Percentiles rank a stretch among this genome's conserved stretches.
Evolutionary conservation across 2,797 vertebrate species (phyloP).

Genomic region (Tolypeutes matacus): DNA sequence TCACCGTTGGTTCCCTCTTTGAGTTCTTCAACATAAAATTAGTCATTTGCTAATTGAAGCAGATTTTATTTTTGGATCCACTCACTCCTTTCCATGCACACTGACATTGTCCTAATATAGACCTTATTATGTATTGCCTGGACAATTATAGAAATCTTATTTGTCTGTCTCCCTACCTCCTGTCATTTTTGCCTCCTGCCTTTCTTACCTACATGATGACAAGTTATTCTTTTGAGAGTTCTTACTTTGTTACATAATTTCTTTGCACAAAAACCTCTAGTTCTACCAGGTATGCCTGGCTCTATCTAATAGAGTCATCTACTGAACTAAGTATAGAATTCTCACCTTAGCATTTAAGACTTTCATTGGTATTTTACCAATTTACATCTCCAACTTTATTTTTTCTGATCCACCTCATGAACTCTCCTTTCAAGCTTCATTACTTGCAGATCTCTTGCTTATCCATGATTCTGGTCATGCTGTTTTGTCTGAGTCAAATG

Average conservation of each 20-base stretch:
- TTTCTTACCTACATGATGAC: background rate
- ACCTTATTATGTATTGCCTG: constrained; percentile 31
- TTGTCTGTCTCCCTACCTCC: background rate
- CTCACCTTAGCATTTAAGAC: background rate
- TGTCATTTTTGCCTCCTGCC: background rate
- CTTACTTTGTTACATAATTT: constrained; percentile 16
- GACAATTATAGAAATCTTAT: constrained; percentile 34
- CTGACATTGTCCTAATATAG: constrained; percentile 29
- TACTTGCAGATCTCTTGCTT: background rate
- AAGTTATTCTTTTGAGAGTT: constrained; percentile 17
- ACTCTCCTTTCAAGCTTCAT: background rate
- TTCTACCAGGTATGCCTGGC: background rate
- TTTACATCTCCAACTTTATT: constrained; percentile 47
- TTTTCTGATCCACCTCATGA: background rate
- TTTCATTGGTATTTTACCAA: background rate
- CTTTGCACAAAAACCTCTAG: constrained; percentile 11
- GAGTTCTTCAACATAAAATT: constrained; percentile 65
- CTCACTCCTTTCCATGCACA: constrained; percentile 42
- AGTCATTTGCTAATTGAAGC: constrained; percentile 54
- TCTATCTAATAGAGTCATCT: background rate
- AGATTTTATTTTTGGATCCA: constrained; percentile 42
- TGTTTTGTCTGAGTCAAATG: constrained; percentile 13
- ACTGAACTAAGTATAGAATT: constrained; percentile 26
- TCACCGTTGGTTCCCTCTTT: constrained; percentile 10
- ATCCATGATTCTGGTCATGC: background rate